Evolutionary conservation across 2,113 vertebrate species (phyloP).

Genomic region (Rhagologus leucostigma): DNA sequence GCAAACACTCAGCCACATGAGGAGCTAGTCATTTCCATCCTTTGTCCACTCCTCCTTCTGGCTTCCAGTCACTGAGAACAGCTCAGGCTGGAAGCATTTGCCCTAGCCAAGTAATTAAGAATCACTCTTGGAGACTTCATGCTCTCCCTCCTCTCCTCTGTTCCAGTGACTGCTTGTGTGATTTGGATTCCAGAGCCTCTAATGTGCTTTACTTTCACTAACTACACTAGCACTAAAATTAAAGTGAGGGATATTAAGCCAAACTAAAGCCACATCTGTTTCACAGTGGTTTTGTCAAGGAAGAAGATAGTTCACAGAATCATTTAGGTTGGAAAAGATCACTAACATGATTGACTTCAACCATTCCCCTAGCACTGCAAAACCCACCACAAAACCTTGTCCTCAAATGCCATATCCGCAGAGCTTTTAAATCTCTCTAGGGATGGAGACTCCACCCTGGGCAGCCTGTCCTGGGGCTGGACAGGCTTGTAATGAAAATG

Average conservation of each 20-base stretch:
- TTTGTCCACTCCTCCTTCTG: neutral
- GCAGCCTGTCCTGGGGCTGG: neutral
- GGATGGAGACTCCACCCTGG: neutral
- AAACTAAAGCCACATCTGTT: neutral
- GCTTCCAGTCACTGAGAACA: neutral
- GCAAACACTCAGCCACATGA: neutral
- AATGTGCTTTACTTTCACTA: neutral
- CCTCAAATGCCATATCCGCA: neutral
- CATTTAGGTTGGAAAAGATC: neutral
- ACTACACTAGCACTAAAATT: neutral
- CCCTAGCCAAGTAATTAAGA: neutral
- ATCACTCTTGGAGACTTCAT: neutral
- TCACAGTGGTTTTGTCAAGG: neutral
- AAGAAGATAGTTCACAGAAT: neutral
- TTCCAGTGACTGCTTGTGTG: neutral
- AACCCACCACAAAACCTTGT: neutral
- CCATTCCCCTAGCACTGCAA: accelerated
- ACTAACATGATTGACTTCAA: accelerated
- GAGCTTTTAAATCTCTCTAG: accelerated
- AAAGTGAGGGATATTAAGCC: neutral
- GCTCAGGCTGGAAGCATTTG: neutral
- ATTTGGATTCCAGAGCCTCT: neutral
- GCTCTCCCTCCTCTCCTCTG: neutral
- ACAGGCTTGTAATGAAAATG: neutral
- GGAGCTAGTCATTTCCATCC: neutral